These are phyloP conservation scores for Drosophila nasuta DNA, from an alignment of 1,140 invertebrate species.

Conservation along the genomic window DNA sequence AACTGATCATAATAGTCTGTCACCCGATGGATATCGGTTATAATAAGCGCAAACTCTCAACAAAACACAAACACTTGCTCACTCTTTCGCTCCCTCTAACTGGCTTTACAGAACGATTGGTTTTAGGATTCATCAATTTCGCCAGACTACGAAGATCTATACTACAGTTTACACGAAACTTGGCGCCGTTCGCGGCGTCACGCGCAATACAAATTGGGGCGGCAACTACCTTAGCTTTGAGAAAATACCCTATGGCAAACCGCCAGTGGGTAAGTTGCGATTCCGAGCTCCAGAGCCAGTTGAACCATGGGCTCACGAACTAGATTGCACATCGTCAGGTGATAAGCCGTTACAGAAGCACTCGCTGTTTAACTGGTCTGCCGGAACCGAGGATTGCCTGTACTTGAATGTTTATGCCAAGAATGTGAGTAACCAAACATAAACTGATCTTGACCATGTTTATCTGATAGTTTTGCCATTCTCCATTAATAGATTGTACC, in stretches of 20 bases:
- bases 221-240: constrained; percentile 85
- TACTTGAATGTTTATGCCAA: constrained; percentile 86
- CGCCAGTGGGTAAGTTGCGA: constrained; percentile 89
- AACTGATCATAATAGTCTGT: no score
- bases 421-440: constrained; percentile 65
- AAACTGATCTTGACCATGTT: not conserved
- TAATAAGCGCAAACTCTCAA: no score
- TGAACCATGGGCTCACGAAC: constrained; percentile 85
- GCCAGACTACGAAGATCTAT: constrained; percentile 63
- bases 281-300: constrained; percentile 87
- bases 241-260: constrained; percentile 90
- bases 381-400: constrained; percentile 86
- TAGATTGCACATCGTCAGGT: constrained; percentile 70
- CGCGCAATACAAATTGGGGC: constrained; percentile 72
- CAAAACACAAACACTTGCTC: no score
- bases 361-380: constrained; percentile 68
- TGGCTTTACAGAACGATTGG: constrained; percentile 64
- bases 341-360: constrained; percentile 81
- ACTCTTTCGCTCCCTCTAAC: not conserved
- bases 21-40: no score
- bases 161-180: constrained; percentile 64
- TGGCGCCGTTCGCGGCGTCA: constrained; percentile 70
- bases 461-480: not conserved
- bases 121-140: constrained; percentile 74
- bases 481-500: constrained; percentile 58